Evolutionary conservation across 2,113 vertebrate genomes (phyloP).

Genomic region (Neoarius graeffei): DNA sequence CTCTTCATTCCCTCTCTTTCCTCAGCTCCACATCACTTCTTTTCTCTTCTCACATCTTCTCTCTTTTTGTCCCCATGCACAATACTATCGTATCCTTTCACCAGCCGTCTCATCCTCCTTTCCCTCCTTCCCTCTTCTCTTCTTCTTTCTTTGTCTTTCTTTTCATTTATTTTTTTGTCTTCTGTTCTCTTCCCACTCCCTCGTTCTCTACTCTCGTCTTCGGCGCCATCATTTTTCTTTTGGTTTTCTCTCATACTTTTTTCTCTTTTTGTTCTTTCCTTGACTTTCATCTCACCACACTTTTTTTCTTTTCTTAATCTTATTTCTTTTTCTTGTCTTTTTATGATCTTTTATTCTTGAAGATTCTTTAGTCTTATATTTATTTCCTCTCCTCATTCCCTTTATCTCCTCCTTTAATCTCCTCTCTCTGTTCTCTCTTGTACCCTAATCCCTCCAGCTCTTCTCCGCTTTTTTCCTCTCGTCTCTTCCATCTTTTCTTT

Average conservation of each 20-base stretch:
- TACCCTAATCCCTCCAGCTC: background rate
- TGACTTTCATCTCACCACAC: background rate
- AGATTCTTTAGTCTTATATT: background rate
- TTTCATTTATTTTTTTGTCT: background rate
- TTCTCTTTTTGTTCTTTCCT: background rate
- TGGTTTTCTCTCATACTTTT: too few relatives aligned
- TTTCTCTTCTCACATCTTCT: background rate
- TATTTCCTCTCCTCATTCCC: conserved; percentile 7
- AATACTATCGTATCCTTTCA: background rate
- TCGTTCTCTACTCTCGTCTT: background rate
- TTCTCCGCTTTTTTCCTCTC: background rate
- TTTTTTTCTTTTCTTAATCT: too few relatives aligned
- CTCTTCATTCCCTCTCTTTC: background rate
- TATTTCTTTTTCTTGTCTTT: too few relatives aligned
- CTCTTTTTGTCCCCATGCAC: background rate
- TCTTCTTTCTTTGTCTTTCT: background rate
- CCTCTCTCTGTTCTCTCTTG: background rate
- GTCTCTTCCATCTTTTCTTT: background rate
- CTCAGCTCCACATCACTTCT: background rate
- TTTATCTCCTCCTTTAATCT: conserved; percentile 1
- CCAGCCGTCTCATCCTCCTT: background rate
- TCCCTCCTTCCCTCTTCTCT: background rate
- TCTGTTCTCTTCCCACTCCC: background rate
- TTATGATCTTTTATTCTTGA: background rate
- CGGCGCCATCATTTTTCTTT: background rate